A percentile compares a stretch with the other conserved stretches of the same genome.
Conservation (phyloP, 2,797 vertebrate species). For the Mareca strepera region DNA sequence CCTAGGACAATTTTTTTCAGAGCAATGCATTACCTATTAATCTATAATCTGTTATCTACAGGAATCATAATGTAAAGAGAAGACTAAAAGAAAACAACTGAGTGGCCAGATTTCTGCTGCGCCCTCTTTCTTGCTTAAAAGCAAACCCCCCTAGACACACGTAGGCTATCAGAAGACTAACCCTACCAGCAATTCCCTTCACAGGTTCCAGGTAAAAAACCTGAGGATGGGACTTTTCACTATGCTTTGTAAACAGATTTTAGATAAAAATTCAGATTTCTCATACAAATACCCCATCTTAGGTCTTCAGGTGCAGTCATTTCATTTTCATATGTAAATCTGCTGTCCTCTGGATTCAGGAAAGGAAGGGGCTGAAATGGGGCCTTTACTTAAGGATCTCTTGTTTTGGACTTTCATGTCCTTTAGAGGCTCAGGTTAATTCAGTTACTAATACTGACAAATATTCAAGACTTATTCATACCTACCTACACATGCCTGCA, state of each 20-base stretch:
- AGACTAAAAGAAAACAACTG: not conserved
- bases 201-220: not conserved
- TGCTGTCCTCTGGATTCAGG: not conserved
- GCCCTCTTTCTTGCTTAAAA: not conserved
- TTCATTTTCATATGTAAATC: not conserved
- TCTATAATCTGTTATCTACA: not conserved
- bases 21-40: not conserved
- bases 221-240: not conserved
- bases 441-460: not conserved
- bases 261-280: not conserved
- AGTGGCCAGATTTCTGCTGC: not conserved
- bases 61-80: not conserved
- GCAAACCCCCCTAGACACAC: not conserved
- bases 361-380: not conserved
- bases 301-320: too few relatives aligned
- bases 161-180: not conserved
- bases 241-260: not conserved
- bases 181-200: not conserved
- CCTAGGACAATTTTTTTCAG: not conserved
- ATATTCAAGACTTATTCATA: not conserved
- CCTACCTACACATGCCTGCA: not conserved
- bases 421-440: not conserved
- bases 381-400: not conserved
- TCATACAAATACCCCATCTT: not conserved
- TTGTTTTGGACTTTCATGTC: not conserved